Evolutionary conservation across 2,113 vertebrate genomes (phyloP), one percentile per base, ranked within the genome.

Genomic region (Chaetura pelagica): DNA sequence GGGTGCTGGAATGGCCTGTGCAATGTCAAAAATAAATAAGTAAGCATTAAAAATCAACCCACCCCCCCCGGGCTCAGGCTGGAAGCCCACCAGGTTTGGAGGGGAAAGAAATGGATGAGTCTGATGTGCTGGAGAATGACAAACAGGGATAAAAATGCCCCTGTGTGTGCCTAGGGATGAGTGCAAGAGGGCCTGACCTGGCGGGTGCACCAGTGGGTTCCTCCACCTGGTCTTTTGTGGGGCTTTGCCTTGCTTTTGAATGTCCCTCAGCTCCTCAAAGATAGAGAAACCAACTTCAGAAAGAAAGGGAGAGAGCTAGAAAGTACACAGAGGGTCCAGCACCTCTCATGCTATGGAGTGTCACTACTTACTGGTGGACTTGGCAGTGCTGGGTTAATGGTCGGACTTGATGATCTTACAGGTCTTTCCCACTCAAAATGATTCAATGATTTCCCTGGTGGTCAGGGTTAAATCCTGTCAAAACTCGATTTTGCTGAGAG

Each of bases 1-100:
- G 22, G 86, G 84, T 40, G 84, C 83, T 94, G 94, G 83, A 85
- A 86, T 4, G 58, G 84, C n/a, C 83, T 42, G 69, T 10, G 83
- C 38, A 46, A 29, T 29, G 87, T 77, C 95, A 84, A 87, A 96
- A 90, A 94, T 90, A 96, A 97, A 97, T 89, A 94, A 46, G 15
- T 67, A 14, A 82, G 91, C 89, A 84, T 93, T 86, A 81, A 92
- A 90, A 94, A 90, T 34, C 93, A 71, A 75, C 52, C 72, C 13
- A 75, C 52, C 29, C 18, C 9, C 21, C 7, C 4, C 16, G 24
- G 2, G 35, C 78, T 40, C 4, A 8, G 54, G 54, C 6, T 55
- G 52, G 58, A 66, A 93, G 48, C 76, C 67, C 55, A 27, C 30
- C 0, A 0, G 13, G n/a, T 12, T 86, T 42, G 1, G 0, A 13